Percentiles rank a stretch among this genome's conserved stretches.
These are phyloP conservation scores for Leptoteleia sp. DNA, from an alignment of 1,140 invertebrate genomes.

Conservation along the genomic window DNA sequence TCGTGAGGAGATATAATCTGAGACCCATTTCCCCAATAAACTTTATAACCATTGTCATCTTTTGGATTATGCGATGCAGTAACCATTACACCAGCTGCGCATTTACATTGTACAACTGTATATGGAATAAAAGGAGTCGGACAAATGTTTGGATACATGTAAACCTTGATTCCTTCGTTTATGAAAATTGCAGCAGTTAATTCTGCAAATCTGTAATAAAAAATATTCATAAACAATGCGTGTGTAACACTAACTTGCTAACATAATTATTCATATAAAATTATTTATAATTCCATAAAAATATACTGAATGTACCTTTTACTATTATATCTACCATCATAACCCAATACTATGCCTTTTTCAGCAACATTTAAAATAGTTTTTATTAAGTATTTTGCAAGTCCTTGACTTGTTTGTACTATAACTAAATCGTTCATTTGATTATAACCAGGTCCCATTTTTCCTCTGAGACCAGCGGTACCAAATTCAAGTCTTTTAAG, in stretches of 20 bases:
- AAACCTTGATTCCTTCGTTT: conserved; percentile 88
- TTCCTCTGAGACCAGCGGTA: conserved; percentile 93
- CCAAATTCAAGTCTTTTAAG: conserved; percentile 90
- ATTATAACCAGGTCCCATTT: conserved; percentile 95
- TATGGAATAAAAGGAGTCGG: conserved; percentile 98
- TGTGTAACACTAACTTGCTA: too few species aligned
- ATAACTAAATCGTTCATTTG: conserved; percentile 99
- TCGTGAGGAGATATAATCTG: conserved; percentile 98
- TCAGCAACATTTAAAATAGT: conserved; percentile 80
- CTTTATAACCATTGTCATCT: conserved; percentile 99
- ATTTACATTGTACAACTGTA: conserved; percentile 86
- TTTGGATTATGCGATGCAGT: conserved; percentile 99
- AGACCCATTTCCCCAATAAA: conserved; percentile 97
- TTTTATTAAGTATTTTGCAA: conserved; percentile 89
- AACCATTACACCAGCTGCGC: conserved; percentile 94
- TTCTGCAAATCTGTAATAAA: conserved; percentile 90
- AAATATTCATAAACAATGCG: too few species aligned
- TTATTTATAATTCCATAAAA: too few species aligned
- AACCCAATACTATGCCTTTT: conserved; percentile 94
- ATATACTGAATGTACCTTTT: conserved; percentile 83
- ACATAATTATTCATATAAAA: conserved; percentile 15
- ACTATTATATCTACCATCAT: conserved; percentile 97
- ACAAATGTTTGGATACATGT: conserved; percentile 90
- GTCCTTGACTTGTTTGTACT: conserved; percentile 96
- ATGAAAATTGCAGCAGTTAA: conserved; percentile 93